phyloP scores from a whole-genome alignment of 2,113 vertebrate genomes.

The Siniperca knerii region DNA sequence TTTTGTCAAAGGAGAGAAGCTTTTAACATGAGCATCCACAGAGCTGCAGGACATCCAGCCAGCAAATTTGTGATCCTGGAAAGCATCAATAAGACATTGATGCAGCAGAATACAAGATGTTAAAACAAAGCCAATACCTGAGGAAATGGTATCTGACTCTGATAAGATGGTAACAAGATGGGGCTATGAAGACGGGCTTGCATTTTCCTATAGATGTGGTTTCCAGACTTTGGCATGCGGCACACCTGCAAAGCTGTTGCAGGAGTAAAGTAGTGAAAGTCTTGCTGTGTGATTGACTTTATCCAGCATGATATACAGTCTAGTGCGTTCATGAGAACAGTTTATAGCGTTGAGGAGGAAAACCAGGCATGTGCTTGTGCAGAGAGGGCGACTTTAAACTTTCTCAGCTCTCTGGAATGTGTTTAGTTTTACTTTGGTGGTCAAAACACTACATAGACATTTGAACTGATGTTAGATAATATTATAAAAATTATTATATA shows the following conservation, averaged over 20 bases:
- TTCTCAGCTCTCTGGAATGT: neutral
- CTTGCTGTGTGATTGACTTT: constrained; percentile 45
- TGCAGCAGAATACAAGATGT: neutral
- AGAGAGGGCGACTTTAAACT: neutral
- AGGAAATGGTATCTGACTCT: neutral
- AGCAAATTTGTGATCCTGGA: constrained; percentile 10
- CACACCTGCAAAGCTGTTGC: constrained; percentile 23
- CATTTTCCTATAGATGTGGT: constrained; percentile 13
- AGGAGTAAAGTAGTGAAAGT: neutral
- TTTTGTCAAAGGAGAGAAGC: constrained; percentile 6
- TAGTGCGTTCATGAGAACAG: constrained; percentile 22
- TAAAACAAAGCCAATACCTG: constrained; percentile 1
- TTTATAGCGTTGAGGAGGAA: constrained; percentile 7
- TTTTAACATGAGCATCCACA: constrained; percentile 12
- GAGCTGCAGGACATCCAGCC: constrained; percentile 23
- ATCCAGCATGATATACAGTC: constrained; percentile 39
- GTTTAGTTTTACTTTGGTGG: neutral
- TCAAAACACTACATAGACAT: neutral
- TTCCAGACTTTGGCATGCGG: constrained; percentile 14
- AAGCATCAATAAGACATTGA: constrained; percentile 29
- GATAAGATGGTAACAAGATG: constrained; percentile 13
- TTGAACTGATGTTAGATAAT: neutral
- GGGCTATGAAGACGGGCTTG: neutral
- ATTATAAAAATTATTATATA: neutral
- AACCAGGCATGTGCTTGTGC: constrained; percentile 42